Evolutionary conservation across 2,113 vertebrate species (phyloP), one percentile per base, ranked within the genome.

Genomic region (Malurus elegans): DNA sequence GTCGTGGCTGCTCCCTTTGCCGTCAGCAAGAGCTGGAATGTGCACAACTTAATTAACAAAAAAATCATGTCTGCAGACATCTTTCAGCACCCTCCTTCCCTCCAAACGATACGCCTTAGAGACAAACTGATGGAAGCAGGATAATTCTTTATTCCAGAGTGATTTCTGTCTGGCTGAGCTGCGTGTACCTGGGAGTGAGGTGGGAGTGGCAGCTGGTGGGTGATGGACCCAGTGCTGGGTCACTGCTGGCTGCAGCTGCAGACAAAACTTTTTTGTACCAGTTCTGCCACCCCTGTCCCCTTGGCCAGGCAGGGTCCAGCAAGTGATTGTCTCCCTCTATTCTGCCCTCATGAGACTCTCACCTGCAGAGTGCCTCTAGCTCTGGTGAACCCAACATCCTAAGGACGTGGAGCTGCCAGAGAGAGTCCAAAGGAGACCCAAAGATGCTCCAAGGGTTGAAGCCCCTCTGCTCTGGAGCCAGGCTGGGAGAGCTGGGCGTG

Each of bases 111-210:
- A 21, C 1, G 3, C 84, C 79, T 75, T 13, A 4, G 53, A 66
- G 80, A 54, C 83, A 88, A 71, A 45, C n/a, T 10, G 67, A 62
- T 47, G 5, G 19, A 54, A 44, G 61, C 26, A 50, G 61, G 78
- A 20, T 36, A 2, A 57, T 61, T 45, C 73, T 50, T 67, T 20
- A 47, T 51, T 19, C 58, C 4, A 5, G 10, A 0, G 4, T 1
- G 23, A 18, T 79, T 50, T 64, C 65, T 51, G 57, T 19, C 4
- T 16, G 84, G 72, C 84, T 2, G 38, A 79, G 83, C 79, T 36
- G 61, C 0, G 1, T 10, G 2, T 12, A 2, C 23, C 57, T 23
- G 31, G 57, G 54, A 29, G 34, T 3, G 7, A 40, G 42, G 26
- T 7, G 47, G 74, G 88, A 79, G 62, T 0, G 1, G 69, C 83